Conservation (phyloP, 37 sponge, comb jelly and placozoan species). For the Aplysina aerophoba region DNA sequence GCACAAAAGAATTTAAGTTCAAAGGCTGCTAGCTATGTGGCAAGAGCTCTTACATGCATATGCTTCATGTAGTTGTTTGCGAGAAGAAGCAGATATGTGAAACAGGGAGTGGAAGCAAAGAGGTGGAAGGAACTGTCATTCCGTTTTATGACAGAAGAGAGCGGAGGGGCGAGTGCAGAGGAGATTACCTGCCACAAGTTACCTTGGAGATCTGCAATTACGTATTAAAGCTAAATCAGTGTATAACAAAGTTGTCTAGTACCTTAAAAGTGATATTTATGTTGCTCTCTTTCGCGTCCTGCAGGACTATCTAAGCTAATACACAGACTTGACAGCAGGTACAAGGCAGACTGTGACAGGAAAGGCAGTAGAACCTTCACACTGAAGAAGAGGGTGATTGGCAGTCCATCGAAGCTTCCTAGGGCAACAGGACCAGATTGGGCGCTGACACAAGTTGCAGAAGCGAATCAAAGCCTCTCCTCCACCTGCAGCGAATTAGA, state of each 20-base stretch:
- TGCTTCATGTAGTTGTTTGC: slow-evolving; percentile 18
- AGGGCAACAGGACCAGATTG: neutral
- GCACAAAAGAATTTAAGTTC: slow-evolving; percentile 20
- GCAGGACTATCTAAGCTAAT: slow-evolving; percentile 11
- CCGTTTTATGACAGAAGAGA: slow-evolving; percentile 20
- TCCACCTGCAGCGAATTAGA: too few relatives aligned
- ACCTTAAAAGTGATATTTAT: neutral
- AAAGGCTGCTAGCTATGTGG: too few relatives aligned
- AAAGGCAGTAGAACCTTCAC: neutral
- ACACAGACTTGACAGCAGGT: slow-evolving; percentile 1
- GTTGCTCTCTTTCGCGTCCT: neutral
- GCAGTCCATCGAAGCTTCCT: neutral
- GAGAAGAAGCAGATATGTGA: slow-evolving; percentile 11
- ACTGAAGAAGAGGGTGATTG: neutral
- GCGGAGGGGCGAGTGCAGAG: slow-evolving; percentile 19
- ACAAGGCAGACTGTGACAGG: neutral
- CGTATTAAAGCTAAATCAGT: too few relatives aligned
- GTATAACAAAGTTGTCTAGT: too few relatives aligned
- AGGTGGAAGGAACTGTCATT: slow-evolving; percentile 27
- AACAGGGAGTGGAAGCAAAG: neutral
- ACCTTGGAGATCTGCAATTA: slow-evolving; percentile 32
- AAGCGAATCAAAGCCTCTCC: too few relatives aligned
- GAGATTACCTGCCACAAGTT: slow-evolving; percentile 15
- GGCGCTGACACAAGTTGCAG: too few relatives aligned
- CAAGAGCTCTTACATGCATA: too few relatives aligned